Percentiles rank a stretch among this genome's conserved stretches.
Conservation (phyloP, 2,888 invertebrate species). For the Cheilosia variabilis region DNA sequence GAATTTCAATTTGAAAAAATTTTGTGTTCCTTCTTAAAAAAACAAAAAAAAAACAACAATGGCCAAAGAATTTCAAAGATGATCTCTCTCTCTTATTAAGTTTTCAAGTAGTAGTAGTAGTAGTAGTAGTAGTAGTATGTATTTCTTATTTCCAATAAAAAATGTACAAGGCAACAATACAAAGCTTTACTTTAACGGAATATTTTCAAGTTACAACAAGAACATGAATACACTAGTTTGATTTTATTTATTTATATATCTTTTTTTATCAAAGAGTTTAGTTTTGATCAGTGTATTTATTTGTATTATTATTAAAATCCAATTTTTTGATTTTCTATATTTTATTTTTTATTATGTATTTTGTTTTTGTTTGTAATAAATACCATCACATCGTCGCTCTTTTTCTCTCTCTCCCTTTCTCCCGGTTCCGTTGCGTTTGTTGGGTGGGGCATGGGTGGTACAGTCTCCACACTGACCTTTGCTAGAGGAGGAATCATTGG, state of each 20-base stretch:
- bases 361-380: constrained; percentile 77
- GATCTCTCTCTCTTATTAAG: constrained; percentile 48
- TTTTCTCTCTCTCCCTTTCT: constrained; percentile 60
- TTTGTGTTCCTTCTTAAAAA: constrained; percentile 54
- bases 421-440: constrained; percentile 41
- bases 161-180: constrained; percentile 65
- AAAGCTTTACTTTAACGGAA: constrained; percentile 74
- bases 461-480: constrained; percentile 62
- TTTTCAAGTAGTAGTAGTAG: constrained; percentile 54
- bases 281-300: constrained; percentile 72
- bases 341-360: constrained; percentile 60
- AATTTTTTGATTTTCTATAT: constrained; percentile 57
- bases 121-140: constrained; percentile 24
- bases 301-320: constrained; percentile 60
- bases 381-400: constrained; percentile 77
- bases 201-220: constrained; percentile 64
- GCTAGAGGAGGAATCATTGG: constrained; percentile 68
- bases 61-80: constrained; percentile 75
- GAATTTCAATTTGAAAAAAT: constrained; percentile 69
- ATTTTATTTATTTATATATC: constrained; percentile 53
- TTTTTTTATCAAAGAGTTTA: constrained; percentile 38
- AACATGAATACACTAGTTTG: constrained; percentile 45
- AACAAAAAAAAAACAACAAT: constrained; percentile 62
- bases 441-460: background rate
- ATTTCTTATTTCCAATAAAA: constrained; percentile 59